phyloP scores from a whole-genome alignment of 2,797 vertebrate species.

The Bradypodion pumilum region DNA sequence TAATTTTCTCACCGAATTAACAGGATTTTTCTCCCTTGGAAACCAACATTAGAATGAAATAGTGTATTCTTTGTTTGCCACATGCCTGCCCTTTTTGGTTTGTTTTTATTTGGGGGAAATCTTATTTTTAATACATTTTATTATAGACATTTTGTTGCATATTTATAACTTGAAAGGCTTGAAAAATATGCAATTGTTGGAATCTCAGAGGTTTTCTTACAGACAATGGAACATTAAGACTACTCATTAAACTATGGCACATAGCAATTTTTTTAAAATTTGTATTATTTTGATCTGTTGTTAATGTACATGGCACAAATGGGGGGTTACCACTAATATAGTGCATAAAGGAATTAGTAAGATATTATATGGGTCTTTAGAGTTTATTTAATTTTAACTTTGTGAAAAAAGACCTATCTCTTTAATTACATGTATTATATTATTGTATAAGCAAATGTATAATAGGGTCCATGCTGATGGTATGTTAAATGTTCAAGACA shows the following conservation, averaged over 20 bases:
- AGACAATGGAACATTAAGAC: slow-evolving; percentile 45
- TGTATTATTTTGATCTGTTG: slow-evolving; percentile 7
- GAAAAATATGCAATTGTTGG: slow-evolving; percentile 51
- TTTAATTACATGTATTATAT: slow-evolving; percentile 40
- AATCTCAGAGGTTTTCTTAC: slow-evolving; percentile 52
- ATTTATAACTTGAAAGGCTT: slow-evolving; percentile 52
- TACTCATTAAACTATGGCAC: slow-evolving; percentile 18
- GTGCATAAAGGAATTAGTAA: slow-evolving; percentile 29
- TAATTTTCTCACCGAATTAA: slow-evolving; percentile 49
- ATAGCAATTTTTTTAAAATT: slow-evolving; percentile 19
- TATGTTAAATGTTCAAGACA: slow-evolving; percentile 37
- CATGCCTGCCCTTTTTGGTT: slow-evolving; percentile 56
- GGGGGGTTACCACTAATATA: neutral
- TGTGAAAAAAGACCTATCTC: slow-evolving; percentile 21
- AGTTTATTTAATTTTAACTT: slow-evolving; percentile 47
- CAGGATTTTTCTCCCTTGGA: slow-evolving; percentile 63
- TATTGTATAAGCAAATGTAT: slow-evolving; percentile 52
- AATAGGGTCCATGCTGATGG: neutral
- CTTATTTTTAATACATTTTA: slow-evolving; percentile 39
- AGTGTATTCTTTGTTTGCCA: slow-evolving; percentile 56
- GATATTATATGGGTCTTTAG: slow-evolving; percentile 50
- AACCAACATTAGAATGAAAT: slow-evolving; percentile 60
- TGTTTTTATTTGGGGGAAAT: slow-evolving; percentile 38
- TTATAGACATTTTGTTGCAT: slow-evolving; percentile 52
- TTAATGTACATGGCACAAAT: neutral